These are phyloP conservation scores for Apostichopus japonicus DNA, from an alignment of 35 echinoderm and acorn worm species.

Conservation along the genomic window DNA sequence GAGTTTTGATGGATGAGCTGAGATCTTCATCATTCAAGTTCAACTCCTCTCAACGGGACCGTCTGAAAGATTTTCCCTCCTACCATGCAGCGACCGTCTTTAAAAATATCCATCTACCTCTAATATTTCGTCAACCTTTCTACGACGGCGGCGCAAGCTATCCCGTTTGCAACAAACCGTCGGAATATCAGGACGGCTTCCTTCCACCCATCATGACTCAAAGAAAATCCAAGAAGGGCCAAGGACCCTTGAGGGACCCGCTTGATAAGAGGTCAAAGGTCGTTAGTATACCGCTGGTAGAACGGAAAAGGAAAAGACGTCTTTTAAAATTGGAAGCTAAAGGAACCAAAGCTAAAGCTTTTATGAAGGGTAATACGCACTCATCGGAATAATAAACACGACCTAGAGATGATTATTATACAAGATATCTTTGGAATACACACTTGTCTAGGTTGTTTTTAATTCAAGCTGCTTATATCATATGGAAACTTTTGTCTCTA, in stretches of 20 bases:
- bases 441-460: no score
- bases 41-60: conserved; percentile 12
- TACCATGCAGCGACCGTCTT: conserved; percentile 37
- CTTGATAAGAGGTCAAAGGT: conserved; percentile 30
- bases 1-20: not conserved
- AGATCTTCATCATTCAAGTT: not conserved
- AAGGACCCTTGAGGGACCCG: conserved; percentile 28
- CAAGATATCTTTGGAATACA: no score
- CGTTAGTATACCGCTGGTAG: conserved; percentile 32
- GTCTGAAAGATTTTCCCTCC: conserved; percentile 33
- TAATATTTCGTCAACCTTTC: conserved; percentile 38
- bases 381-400: no score
- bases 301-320: not conserved
- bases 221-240: not conserved
- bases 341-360: conserved; percentile 46
- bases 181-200: conserved; percentile 17
- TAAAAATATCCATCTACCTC: not conserved
- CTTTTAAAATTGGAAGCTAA: conserved; percentile 23
- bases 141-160: not conserved
- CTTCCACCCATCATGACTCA: conserved; percentile 3
- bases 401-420: no score
- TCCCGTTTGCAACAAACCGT: not conserved
- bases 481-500: no score
- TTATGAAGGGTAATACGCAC: conserved; percentile 12
- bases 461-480: no score